phyloP scores from a whole-genome alignment of 2,797 vertebrate genomes.

The Lutjanus argentimaculatus region DNA sequence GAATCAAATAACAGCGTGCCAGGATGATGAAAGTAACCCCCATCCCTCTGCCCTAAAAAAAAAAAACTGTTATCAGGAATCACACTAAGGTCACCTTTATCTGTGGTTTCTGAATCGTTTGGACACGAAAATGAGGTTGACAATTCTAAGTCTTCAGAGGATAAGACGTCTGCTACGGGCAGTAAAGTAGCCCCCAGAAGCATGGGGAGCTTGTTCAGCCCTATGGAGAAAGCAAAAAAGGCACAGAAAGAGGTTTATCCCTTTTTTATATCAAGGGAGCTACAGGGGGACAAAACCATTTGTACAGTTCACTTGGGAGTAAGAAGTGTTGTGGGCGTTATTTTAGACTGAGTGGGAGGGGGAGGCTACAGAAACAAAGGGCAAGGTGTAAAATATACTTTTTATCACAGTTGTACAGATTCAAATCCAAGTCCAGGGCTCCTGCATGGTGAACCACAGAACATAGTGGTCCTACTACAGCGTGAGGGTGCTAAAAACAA shows the following conservation, averaged over 20 bases:
- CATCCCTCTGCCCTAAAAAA: slow-evolving; percentile 67
- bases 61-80: slow-evolving; percentile 56
- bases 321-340: slow-evolving; percentile 75
- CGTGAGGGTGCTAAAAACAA: slow-evolving; percentile 22
- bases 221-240: slow-evolving; percentile 87
- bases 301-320: slow-evolving; percentile 86
- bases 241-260: slow-evolving; percentile 80
- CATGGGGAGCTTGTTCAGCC: slow-evolving; percentile 87
- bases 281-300: slow-evolving; percentile 55
- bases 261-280: slow-evolving; percentile 44
- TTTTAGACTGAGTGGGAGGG: slow-evolving; percentile 23
- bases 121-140: slow-evolving; percentile 77
- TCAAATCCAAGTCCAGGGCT: slow-evolving; percentile 28
- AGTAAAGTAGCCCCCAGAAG: slow-evolving; percentile 89
- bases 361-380: slow-evolving; percentile 17
- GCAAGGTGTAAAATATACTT: slow-evolving; percentile 3
- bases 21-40: slow-evolving; percentile 88
- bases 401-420: slow-evolving; percentile 17
- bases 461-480: neutral
- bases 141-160: slow-evolving; percentile 84
- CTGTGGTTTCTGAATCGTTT: slow-evolving; percentile 79
- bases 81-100: slow-evolving; percentile 78
- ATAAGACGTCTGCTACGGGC: slow-evolving; percentile 87
- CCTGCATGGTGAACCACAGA: slow-evolving; percentile 1
- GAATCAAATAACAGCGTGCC: slow-evolving; percentile 46